Evolutionary conservation across 2,113 vertebrate species (phyloP).

Genomic region (Epinephelus lanceolatus): DNA sequence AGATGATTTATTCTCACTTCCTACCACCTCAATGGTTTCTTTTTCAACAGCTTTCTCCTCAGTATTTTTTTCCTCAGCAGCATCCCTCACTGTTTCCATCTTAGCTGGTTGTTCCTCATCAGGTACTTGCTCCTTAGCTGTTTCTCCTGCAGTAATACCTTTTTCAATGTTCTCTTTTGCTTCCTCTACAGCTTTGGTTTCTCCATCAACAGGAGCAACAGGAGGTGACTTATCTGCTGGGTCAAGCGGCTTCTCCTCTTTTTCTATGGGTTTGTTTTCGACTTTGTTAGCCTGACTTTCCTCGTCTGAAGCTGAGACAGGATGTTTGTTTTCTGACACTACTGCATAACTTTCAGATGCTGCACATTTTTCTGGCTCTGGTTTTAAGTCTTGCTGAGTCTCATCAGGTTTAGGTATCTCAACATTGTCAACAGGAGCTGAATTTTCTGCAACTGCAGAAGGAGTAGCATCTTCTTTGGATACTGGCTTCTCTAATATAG

Average conservation of each 20-base stretch:
- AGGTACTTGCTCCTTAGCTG: slow-evolving; percentile 4
- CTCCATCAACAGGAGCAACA: slow-evolving; percentile 17
- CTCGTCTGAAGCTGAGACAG: slow-evolving; percentile 11
- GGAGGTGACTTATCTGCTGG: not conserved
- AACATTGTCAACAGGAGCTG: slow-evolving; percentile 5
- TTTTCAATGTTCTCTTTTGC: slow-evolving; percentile 20
- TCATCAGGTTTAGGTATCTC: slow-evolving; percentile 21
- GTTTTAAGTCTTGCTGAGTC: slow-evolving; percentile 11
- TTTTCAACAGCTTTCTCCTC: slow-evolving; percentile 21
- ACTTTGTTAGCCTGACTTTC: slow-evolving; percentile 27
- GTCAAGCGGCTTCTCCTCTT: slow-evolving; percentile 1
- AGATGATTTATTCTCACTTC: slow-evolving; percentile 26
- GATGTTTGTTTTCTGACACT: slow-evolving; percentile 8
- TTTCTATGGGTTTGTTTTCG: slow-evolving; percentile 28
- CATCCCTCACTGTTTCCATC: slow-evolving; percentile 8
- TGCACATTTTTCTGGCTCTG: slow-evolving; percentile 3
- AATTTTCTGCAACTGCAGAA: slow-evolving; percentile 2
- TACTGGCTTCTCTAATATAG: not conserved
- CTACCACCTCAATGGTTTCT: slow-evolving; percentile 14
- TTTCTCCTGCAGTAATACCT: not conserved
- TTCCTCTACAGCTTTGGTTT: slow-evolving; percentile 7
- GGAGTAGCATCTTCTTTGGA: not conserved
- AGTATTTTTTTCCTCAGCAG: not conserved
- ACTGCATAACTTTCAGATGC: slow-evolving; percentile 14
- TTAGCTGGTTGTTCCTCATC: slow-evolving; percentile 23